Base-by-base conservation (phyloP, 2,113 vertebrate genomes). In the Labeo catla region DNA sequence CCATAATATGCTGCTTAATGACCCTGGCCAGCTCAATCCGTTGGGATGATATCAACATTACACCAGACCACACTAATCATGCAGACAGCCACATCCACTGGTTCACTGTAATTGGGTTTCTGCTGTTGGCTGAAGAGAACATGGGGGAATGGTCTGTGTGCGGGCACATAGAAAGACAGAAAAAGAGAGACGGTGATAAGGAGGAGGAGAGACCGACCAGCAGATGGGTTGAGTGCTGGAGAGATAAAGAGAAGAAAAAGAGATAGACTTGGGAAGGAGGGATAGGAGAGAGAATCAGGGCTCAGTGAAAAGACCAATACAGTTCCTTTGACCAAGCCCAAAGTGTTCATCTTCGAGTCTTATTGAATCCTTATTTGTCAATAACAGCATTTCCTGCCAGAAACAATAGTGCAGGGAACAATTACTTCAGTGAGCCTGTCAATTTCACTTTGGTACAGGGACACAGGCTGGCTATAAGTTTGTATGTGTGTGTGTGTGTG, bases 321-420 rank as follows among this genome's bases (percentile, higher is more conserved):
- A 65, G 84, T 86, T 39, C 87, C 92, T 92, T 91, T 91, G 91
- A 93, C 90, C 91, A 89, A 84, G 80, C 87, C 88, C 89, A 73
- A 89, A 87, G 91, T 91, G 90, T 92, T 94, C 93, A 94, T 94
- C 94, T 93, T 92, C 91, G 89, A 89, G 86, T 87, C 87, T 93
- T 94, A 94, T 93, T 93, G 93, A 94, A 94, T 94, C 90, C 89
- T 88, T 93, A 91, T 93, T 92, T 92, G 91, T 94, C 93, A 91
- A 94, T 94, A 94, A 93, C 92, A 93, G 92, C 93, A 94, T 94
- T 94, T 94, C 92, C 93, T 94, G 92, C 91, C 91, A 93, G 93
- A 94, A 91, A 94, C 93, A 93, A 93, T 92, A 92, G 93, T 92
- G 91, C 92, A 91, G 91, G 91, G 93, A 92, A 92, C 93, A 94